These are phyloP conservation scores for Phylloscopus whistleri DNA, from an alignment of 2,113 vertebrate species.

Conservation along the genomic window DNA sequence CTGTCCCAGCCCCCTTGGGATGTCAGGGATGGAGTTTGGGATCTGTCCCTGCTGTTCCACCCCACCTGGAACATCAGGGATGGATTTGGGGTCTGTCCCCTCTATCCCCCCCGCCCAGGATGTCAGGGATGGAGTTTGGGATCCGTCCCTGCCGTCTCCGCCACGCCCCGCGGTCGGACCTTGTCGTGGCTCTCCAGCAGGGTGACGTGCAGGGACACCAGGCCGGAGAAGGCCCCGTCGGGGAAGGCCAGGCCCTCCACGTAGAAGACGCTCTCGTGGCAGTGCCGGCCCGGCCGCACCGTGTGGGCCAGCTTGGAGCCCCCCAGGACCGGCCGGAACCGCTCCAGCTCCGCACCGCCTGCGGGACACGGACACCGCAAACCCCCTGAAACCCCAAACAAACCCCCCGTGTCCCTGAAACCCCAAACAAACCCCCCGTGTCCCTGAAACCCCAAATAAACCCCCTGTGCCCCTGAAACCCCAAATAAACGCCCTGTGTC, in stretches of 20 bases:
- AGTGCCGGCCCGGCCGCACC: conserved; percentile 20
- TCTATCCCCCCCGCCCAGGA: too few species aligned
- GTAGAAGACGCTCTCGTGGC: conserved; percentile 71
- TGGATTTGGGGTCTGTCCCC: too few species aligned
- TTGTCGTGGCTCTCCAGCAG: conserved; percentile 75
- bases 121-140: neutral
- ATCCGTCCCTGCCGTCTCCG: neutral
- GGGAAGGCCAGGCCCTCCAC: conserved; percentile 88
- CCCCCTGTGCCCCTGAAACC: too few species aligned
- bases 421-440: too few species aligned
- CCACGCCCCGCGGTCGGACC: neutral
- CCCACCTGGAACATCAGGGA: too few species aligned
- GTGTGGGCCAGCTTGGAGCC: conserved; percentile 32
- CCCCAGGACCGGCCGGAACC: conserved; percentile 50
- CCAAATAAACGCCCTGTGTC: too few species aligned
- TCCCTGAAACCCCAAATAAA: too few species aligned
- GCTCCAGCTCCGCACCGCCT: neutral
- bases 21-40: neutral
- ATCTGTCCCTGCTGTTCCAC: neutral
- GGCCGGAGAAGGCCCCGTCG: conserved; percentile 77
- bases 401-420: neutral
- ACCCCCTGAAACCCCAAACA: too few species aligned
- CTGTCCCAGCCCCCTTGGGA: conserved; percentile 52
- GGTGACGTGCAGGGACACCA: conserved; percentile 81
- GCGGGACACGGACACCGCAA: fast-evolving